Base-by-base conservation (phyloP, 2,797 vertebrate species). In the Melanotaenia parkinsoni region DNA sequence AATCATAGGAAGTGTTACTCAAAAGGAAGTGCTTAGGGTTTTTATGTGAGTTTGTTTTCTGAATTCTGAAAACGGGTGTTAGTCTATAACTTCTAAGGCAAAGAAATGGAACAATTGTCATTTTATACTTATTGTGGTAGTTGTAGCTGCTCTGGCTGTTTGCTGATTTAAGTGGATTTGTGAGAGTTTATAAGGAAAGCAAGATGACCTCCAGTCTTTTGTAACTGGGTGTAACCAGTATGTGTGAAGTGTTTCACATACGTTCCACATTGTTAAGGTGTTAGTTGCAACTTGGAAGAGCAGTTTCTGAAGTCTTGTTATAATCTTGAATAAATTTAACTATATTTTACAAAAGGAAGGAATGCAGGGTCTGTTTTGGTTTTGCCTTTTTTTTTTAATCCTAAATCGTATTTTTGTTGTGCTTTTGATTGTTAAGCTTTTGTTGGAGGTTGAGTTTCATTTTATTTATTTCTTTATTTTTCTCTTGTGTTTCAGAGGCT, bases 1-100 rank as follows among this genome's bases (percentile, higher is more conserved):
- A 94, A 91, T 92, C 72, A 85, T 87, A 94, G 94, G 93, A 95
- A 94, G 92, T 91, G 77, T 91, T 94, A 57, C 92, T 86, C 88
- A 92, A 95, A 86, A 93, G 94, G 94, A 95, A 93, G 90, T 92
- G 85, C 81, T 79, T 62, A 77, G 38, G 33, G 53, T 66, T 67
- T 79, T 77, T 63, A n/a, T 56, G 57, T 14, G 2, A 2, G n/a
- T 73, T 58, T 78, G 32, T 67, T 83, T 88, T 88, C 91, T 91
- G 80, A 85, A 83, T 64, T 28, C 28, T 28, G 28, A 28, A 11
- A 14, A 43, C 69, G 37, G 66, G 69, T 50, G 75, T 54, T 35
- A 71, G 45, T 30, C 18, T 5, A 16, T 40, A 53, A 16, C 79
- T 70, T 67, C 47, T 64, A 64, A 53, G 63, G 32, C 62, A 30